A percentile compares a stretch with the other conserved stretches of the same genome.
These are phyloP conservation scores for Calliopsis andreniformis DNA, from an alignment of 1,140 invertebrate species.

Conservation along the genomic window DNA sequence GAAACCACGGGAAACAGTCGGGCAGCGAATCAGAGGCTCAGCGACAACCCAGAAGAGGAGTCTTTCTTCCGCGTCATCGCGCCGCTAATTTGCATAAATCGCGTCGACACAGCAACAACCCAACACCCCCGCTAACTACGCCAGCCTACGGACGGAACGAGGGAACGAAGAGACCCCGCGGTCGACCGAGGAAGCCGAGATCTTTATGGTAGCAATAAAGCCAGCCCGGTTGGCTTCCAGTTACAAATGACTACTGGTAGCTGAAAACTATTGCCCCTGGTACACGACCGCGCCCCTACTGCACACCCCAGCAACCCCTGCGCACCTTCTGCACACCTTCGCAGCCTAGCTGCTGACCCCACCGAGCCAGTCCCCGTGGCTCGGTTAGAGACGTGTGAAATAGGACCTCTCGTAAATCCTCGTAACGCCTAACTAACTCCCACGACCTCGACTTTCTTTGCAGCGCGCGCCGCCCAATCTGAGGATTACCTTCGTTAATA, in stretches of 20 bases:
- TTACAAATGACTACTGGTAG: conserved; percentile 72
- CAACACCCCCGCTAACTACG: conserved; percentile 58
- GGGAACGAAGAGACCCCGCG: conserved; percentile 14
- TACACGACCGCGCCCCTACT: conserved; percentile 34
- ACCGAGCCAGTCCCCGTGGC: conserved; percentile 36
- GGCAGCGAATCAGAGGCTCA: neutral
- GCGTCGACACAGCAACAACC: conserved; percentile 30
- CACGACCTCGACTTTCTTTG: conserved; percentile 37
- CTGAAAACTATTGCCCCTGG: conserved; percentile 68
- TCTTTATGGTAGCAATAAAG: conserved; percentile 74
- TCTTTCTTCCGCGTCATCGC: neutral
- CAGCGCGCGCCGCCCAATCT: conserved; percentile 8
- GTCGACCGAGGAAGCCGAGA: conserved; percentile 60
- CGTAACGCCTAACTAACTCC: conserved; percentile 63
- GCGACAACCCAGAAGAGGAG: conserved; percentile 2
- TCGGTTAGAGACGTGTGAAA: conserved; percentile 66
- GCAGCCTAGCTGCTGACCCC: conserved; percentile 27
- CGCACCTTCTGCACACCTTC: neutral
- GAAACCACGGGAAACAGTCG: neutral
- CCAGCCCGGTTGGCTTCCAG: conserved; percentile 57
- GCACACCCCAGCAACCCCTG: neutral
- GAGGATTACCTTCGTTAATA: conserved; percentile 63
- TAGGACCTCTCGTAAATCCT: conserved; percentile 67
- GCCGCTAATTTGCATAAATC: conserved; percentile 72
- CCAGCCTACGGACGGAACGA: neutral